Conservation (phyloP, 1,140 invertebrate genomes). For the Aporrectodea caliginosa region DNA sequence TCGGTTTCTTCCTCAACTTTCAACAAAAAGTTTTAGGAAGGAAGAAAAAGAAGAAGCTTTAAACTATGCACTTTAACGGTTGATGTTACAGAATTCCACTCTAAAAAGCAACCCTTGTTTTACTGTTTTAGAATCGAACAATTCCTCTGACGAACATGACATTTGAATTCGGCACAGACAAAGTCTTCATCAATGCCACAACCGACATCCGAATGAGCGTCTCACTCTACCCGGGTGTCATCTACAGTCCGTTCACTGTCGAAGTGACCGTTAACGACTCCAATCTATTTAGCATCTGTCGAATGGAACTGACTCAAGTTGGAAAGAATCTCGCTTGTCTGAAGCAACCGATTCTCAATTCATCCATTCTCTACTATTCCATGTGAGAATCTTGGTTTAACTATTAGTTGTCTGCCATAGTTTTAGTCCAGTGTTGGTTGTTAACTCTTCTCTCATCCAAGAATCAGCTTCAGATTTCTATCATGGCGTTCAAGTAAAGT, state of each 20-base stretch:
- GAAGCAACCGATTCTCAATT: constrained; percentile 5
- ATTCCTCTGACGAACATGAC: constrained; percentile 10
- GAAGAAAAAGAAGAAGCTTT: no score
- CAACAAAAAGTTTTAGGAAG: no score
- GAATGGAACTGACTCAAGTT: constrained; percentile 5
- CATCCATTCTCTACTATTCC: background rate
- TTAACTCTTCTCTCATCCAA: background rate
- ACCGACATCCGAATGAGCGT: constrained; percentile 1
- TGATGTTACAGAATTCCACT: no score
- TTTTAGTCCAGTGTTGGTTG: background rate
- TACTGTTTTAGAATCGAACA: background rate
- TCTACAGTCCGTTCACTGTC: background rate
- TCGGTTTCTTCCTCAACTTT: no score
- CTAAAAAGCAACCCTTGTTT: no score
- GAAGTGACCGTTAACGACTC: background rate
- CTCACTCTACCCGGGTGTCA: constrained; percentile 4
- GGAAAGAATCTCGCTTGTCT: constrained; percentile 20
- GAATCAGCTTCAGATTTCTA: no score
- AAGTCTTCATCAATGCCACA: background rate
- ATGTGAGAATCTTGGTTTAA: constrained; percentile 9
- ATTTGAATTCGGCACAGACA: background rate
- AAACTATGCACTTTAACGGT: no score
- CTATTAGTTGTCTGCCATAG: background rate
- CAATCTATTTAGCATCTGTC: constrained; percentile 16
- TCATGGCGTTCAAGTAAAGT: no score